Conservation (phyloP, 2,888 invertebrate genomes). For the Odontocolon sp. region DNA sequence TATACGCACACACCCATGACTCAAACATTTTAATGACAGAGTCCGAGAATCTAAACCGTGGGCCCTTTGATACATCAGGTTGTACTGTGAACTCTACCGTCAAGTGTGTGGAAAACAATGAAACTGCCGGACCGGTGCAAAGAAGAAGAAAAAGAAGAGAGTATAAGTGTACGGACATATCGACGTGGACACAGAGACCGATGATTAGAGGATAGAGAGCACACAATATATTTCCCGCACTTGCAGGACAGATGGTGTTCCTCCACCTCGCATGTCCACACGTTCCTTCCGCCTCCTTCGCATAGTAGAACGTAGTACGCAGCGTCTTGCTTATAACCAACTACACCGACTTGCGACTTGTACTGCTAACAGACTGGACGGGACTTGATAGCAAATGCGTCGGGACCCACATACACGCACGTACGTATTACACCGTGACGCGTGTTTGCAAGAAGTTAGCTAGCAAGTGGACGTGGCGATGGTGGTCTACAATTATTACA, state of each 20-base stretch:
- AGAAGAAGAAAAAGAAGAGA: conserved; percentile 32
- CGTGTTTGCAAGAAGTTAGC: conserved; percentile 27
- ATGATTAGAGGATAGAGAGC: background rate
- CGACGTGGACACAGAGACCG: background rate
- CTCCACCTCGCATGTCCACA: too few species aligned
- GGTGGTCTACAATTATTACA: conserved; percentile 77
- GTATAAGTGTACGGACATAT: conserved; percentile 4
- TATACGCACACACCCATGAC: conserved; percentile 62
- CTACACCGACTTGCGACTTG: background rate
- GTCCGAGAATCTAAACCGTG: conserved; percentile 75
- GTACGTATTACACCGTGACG: conserved; percentile 38
- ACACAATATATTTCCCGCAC: conserved; percentile 59
- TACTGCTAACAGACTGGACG: background rate
- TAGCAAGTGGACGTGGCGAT: conserved; percentile 38
- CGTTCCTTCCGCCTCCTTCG: conserved; percentile 57
- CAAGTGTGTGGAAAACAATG: conserved; percentile 52
- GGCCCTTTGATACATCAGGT: conserved; percentile 64
- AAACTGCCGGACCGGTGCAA: conserved; percentile 25
- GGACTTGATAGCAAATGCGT: conserved; percentile 25
- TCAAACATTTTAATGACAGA: conserved; percentile 74
- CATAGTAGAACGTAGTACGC: conserved; percentile 2
- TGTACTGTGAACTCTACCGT: conserved; percentile 14
- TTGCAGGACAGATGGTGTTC: conserved; percentile 74
- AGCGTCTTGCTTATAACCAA: background rate
- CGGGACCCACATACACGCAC: conserved; percentile 5